A percentile compares a stretch with the other conserved stretches of the same genome.
phyloP scores from a whole-genome alignment of 2,888 invertebrate species.

The Epirrhoe alternata region DNA sequence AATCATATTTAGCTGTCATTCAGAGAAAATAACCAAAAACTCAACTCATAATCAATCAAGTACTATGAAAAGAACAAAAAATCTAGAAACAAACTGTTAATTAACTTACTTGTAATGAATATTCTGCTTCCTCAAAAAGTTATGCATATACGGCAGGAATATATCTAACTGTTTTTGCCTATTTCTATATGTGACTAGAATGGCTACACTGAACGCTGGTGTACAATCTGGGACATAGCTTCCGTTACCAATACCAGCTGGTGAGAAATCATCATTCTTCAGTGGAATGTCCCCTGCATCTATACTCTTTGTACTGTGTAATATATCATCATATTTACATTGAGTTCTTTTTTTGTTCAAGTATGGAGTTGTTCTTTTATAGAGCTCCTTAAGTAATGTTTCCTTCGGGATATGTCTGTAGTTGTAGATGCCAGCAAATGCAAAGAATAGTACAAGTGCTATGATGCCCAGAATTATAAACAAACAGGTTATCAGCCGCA shows the following conservation, averaged over 20 bases:
- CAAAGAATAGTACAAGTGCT: conserved; percentile 57
- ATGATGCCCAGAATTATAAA: conserved; percentile 50
- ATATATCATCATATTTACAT: conserved; percentile 66
- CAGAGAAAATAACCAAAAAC: too few relatives aligned
- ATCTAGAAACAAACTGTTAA: neutral
- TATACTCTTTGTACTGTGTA: conserved; percentile 54
- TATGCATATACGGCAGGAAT: conserved; percentile 94
- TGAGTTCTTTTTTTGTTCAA: conserved; percentile 53
- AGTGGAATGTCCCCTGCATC: conserved; percentile 55
- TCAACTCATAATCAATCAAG: too few relatives aligned
- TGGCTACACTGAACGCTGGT: conserved; percentile 88
- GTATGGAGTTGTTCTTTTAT: conserved; percentile 51
- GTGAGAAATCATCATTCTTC: conserved; percentile 56
- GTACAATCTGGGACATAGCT: conserved; percentile 69
- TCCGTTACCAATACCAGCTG: conserved; percentile 63
- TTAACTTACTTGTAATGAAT: conserved; percentile 88
- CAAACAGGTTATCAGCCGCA: conserved; percentile 55
- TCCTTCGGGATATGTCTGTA: conserved; percentile 60
- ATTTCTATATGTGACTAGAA: conserved; percentile 92
- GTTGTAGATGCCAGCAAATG: conserved; percentile 56
- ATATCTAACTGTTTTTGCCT: conserved; percentile 90
- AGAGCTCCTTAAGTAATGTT: conserved; percentile 54
- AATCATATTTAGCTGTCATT: too few relatives aligned
- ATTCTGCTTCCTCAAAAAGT: conserved; percentile 92
- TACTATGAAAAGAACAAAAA: too few relatives aligned